Conservation (phyloP, 2,797 vertebrate genomes). For the Semaprochilodus insignis region DNA sequence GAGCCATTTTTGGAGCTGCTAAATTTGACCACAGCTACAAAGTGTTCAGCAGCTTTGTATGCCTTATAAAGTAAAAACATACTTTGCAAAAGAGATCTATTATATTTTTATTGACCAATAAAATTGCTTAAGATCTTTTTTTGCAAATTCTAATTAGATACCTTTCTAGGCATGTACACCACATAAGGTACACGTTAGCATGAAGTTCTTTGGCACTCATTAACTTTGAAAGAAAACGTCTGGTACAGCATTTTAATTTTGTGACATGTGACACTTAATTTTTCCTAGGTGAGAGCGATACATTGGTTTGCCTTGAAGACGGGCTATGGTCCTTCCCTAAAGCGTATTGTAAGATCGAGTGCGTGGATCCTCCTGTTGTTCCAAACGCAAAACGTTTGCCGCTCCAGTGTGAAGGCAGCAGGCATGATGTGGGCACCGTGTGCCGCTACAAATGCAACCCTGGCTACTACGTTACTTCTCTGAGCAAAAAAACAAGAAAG, state of each 20-base stretch:
- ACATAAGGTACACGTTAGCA: slow-evolving; percentile 38
- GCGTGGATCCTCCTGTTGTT: slow-evolving; percentile 76
- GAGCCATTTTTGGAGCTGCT: slow-evolving; percentile 60
- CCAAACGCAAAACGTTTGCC: slow-evolving; percentile 82
- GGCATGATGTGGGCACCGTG: slow-evolving; percentile 87
- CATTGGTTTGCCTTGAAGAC: slow-evolving; percentile 90
- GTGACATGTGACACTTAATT: neutral
- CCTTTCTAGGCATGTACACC: slow-evolving; percentile 47
- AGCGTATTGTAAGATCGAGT: slow-evolving; percentile 95
- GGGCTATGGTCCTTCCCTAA: slow-evolving; percentile 96
- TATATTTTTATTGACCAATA: slow-evolving; percentile 71
- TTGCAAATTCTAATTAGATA: slow-evolving; percentile 56
- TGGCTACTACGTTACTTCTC: slow-evolving; percentile 82
- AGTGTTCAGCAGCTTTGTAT: slow-evolving; percentile 49
- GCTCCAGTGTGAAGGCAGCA: slow-evolving; percentile 80
- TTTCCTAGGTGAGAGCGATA: slow-evolving; percentile 84
- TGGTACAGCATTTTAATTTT: neutral
- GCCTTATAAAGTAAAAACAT: slow-evolving; percentile 50
- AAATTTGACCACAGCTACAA: slow-evolving; percentile 43
- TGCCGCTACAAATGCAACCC: slow-evolving; percentile 92
- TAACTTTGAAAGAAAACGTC: slow-evolving; percentile 33
- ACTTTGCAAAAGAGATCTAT: slow-evolving; percentile 58
- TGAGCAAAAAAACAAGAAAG: slow-evolving; percentile 78
- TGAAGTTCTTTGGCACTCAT: slow-evolving; percentile 30
- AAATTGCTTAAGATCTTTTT: slow-evolving; percentile 49